phyloP scores from a whole-genome alignment of 30 jellyfish, hydroid and myxozoan genomes.

The Aurelia coerulea region DNA sequence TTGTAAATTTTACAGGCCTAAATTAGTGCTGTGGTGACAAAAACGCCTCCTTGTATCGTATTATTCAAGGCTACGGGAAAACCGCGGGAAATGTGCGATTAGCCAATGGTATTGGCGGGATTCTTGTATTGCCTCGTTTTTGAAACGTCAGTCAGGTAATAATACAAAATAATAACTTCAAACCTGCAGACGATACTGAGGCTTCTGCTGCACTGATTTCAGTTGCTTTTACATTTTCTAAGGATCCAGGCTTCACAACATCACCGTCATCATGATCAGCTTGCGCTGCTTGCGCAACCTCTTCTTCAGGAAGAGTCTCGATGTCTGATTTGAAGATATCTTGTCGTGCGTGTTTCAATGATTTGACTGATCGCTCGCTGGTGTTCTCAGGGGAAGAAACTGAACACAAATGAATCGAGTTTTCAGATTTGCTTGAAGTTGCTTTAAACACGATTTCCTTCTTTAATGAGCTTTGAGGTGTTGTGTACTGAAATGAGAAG shows the following conservation, averaged over 20 bases:
- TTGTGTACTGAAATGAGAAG: slow-evolving; percentile 30
- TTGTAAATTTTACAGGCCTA: too few relatives aligned
- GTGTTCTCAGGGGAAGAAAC: slow-evolving; percentile 33
- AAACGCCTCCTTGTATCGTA: too few relatives aligned
- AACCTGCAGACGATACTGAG: slow-evolving; percentile 64
- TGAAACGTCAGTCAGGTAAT: too few relatives aligned
- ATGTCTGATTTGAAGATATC: neutral
- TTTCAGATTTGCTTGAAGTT: neutral
- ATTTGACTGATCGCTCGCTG: slow-evolving; percentile 20
- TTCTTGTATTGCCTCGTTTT: too few relatives aligned
- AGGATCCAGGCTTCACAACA: neutral
- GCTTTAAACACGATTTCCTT: slow-evolving; percentile 12
- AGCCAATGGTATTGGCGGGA: too few relatives aligned
- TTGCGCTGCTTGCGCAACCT: neutral
- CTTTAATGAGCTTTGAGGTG: slow-evolving; percentile 32
- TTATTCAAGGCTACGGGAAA: too few relatives aligned
- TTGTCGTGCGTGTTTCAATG: neutral
- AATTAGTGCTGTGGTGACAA: too few relatives aligned
- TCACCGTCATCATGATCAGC: neutral
- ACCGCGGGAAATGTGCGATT: too few relatives aligned
- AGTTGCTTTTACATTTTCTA: neutral
- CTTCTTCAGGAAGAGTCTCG: slow-evolving; percentile 32
- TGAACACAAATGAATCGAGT: slow-evolving; percentile 14
- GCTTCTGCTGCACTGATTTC: neutral
- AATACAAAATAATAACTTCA: too few relatives aligned